Conservation (phyloP, 2,888 invertebrate genomes). For the Synergus japonicus region DNA sequence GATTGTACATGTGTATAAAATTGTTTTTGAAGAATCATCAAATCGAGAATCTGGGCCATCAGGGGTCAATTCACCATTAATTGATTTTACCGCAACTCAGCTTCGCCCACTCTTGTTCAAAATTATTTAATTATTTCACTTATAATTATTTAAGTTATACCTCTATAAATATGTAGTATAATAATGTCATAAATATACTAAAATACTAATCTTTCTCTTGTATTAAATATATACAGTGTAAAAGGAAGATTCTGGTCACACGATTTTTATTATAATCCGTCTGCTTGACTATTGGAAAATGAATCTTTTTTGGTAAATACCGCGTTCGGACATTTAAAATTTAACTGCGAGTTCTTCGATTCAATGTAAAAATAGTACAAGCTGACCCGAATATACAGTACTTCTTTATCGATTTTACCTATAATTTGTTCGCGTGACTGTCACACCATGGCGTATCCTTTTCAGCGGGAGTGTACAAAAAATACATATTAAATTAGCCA, state of each 20-base stretch:
- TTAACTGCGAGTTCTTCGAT: constrained; percentile 24
- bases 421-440: constrained; percentile 36
- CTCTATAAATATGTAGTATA: too few relatives aligned
- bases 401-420: constrained; percentile 40
- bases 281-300: constrained; percentile 19
- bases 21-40: neutral
- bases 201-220: too few relatives aligned
- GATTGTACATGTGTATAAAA: neutral
- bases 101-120: neutral
- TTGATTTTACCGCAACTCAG: neutral
- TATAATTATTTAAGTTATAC: too few relatives aligned
- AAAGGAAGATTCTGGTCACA: neutral
- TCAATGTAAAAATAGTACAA: constrained; percentile 36
- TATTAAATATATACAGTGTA: neutral
- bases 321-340: constrained; percentile 27
- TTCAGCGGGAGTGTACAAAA: neutral
- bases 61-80: neutral
- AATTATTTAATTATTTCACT: neutral
- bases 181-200: too few relatives aligned
- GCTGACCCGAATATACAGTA: constrained; percentile 37
- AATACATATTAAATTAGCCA: constrained; percentile 5
- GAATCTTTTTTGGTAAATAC: neutral
- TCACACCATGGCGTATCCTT: constrained; percentile 32
- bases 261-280: constrained; percentile 13
- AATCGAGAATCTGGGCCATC: neutral